Evolutionary conservation across 2,113 vertebrate species (phyloP).

Genomic region (Ophthalmolycus amberensis): DNA sequence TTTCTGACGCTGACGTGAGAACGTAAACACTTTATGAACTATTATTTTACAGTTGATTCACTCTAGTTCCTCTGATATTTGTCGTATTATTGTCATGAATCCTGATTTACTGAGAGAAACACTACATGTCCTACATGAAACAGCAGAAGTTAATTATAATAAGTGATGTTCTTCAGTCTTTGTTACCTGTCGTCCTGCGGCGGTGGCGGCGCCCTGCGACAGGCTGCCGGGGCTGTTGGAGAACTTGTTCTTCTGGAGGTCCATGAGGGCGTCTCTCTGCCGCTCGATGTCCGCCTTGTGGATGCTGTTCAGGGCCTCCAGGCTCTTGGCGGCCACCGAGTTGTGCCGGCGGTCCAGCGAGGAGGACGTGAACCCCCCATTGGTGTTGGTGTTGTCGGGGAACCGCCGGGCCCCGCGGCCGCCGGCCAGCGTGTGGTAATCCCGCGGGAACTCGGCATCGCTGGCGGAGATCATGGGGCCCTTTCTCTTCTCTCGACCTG

Average conservation of each 20-base stretch:
- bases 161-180: too few species aligned
- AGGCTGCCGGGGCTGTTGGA: constrained; percentile 84
- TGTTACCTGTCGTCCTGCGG: constrained; percentile 71
- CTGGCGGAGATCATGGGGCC: constrained; percentile 96
- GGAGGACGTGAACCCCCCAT: constrained; percentile 91
- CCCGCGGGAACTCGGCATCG: constrained; percentile 95
- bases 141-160: too few species aligned
- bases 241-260: constrained; percentile 93
- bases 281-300: constrained; percentile 94
- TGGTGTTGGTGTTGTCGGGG: constrained; percentile 77
- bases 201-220: constrained; percentile 49
- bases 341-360: constrained; percentile 91
- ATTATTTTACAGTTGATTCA: too few species aligned
- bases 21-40: too few species aligned
- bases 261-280: constrained; percentile 93
- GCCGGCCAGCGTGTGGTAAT: constrained; percentile 92
- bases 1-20: too few species aligned
- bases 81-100: too few species aligned
- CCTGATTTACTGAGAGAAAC: too few species aligned
- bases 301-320: constrained; percentile 93
- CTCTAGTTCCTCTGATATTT: too few species aligned
- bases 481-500: constrained; percentile 93
- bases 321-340: constrained; percentile 91
- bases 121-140: too few species aligned
- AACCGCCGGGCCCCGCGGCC: constrained; percentile 91